Conservation (phyloP, 2,797 vertebrate species). For the Neopelma chrysocephalum region DNA sequence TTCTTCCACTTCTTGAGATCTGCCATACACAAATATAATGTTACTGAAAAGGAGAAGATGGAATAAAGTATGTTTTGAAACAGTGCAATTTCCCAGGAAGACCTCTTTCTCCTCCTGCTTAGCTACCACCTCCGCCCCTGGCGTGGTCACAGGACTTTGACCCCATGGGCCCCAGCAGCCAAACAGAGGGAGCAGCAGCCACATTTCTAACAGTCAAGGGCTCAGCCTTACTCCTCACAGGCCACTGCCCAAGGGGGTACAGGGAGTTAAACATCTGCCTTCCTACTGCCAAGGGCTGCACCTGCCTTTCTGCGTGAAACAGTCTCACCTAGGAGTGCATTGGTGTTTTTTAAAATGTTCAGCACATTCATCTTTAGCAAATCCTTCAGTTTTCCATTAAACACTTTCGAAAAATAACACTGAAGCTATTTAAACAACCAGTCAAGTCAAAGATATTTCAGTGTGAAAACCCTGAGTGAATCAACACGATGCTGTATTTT, state of each 20-base stretch:
- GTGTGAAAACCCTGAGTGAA: not conserved
- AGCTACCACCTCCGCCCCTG: not conserved
- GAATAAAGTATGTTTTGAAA: not conserved
- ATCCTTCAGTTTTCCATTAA: not conserved
- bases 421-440: not conserved
- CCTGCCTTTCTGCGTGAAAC: not conserved
- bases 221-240: not conserved
- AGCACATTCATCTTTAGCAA: not conserved
- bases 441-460: not conserved
- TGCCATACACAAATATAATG: conserved; percentile 49
- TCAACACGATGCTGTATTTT: not conserved
- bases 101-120: not conserved
- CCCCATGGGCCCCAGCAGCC: not conserved
- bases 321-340: not conserved
- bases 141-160: accelerated
- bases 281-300: not conserved
- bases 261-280: not conserved
- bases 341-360: not conserved
- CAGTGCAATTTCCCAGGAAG: not conserved
- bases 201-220: not conserved
- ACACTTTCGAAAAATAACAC: not conserved
- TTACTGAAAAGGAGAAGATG: not conserved
- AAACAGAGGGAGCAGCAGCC: not conserved
- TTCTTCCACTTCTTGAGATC: conserved; percentile 91
- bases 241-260: not conserved